Percentiles rank a stretch among this genome's conserved stretches.
Evolutionary conservation across 1,140 invertebrate genomes (phyloP).

Genomic region (Hyphantria cunea): DNA sequence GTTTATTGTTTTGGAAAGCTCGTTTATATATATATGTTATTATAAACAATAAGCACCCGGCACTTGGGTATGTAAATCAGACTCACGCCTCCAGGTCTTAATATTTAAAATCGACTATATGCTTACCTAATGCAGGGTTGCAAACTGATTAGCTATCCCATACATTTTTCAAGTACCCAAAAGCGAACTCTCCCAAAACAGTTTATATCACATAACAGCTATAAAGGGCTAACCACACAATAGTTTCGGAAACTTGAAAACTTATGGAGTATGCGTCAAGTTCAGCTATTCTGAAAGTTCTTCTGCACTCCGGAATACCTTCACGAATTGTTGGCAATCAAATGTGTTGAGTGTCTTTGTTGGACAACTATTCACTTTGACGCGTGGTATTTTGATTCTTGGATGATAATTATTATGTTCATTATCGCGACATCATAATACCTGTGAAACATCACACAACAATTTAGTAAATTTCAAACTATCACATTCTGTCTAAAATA

Average conservation of each 20-base stretch:
- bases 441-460: no score
- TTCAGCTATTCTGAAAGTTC: constrained; percentile 21
- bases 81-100: no score
- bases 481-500: not conserved
- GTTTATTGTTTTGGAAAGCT: no score
- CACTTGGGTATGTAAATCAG: no score
- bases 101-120: no score
- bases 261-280: constrained; percentile 19
- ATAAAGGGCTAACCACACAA: constrained; percentile 23
- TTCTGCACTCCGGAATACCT: constrained; percentile 17
- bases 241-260: constrained; percentile 25
- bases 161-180: not conserved
- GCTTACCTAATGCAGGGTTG: not conserved
- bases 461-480: no score
- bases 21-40: no score
- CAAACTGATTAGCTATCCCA: not conserved
- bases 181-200: constrained; percentile 4
- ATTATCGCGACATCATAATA: no score
- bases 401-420: no score
- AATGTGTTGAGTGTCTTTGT: constrained; percentile 28
- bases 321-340: constrained; percentile 16
- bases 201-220: constrained; percentile 4
- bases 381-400: constrained; percentile 13
- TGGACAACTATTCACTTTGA: constrained; percentile 27
- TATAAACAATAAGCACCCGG: no score